phyloP scores from a whole-genome alignment of 2,888 invertebrate species.

The Parnassius mnemosyne region DNA sequence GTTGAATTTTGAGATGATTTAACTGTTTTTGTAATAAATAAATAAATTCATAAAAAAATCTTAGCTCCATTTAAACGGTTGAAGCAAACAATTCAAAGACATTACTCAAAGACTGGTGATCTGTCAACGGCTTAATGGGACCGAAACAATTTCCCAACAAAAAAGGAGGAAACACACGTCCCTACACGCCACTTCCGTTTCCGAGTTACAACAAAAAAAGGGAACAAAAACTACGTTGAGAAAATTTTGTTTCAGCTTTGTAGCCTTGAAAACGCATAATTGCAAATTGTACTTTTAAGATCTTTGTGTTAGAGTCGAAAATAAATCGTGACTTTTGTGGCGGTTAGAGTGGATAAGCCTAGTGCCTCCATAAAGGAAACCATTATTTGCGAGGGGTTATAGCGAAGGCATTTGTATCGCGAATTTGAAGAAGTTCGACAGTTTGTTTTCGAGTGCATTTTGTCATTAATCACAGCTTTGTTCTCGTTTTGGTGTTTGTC shows the following conservation, averaged over 20 bases:
- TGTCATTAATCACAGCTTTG: conserved; percentile 79
- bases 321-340: conserved; percentile 30
- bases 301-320: conserved; percentile 20
- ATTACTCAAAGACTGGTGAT: conserved; percentile 72
- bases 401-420: conserved; percentile 74
- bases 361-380: conserved; percentile 63
- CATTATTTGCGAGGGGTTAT: conserved; percentile 78
- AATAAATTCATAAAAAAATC: neutral
- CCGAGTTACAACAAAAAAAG: conserved; percentile 68
- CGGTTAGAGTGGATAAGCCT: conserved; percentile 40
- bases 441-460: conserved; percentile 81
- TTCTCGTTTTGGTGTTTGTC: conserved; percentile 46
- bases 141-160: conserved; percentile 78
- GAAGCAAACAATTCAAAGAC: conserved; percentile 60
- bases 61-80: conserved; percentile 12
- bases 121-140: conserved; percentile 80
- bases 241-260: conserved; percentile 63
- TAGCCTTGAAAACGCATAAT: conserved; percentile 32
- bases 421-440: conserved; percentile 80
- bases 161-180: conserved; percentile 76
- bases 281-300: conserved; percentile 30
- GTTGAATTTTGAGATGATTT: too few relatives aligned
- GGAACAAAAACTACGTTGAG: conserved; percentile 60
- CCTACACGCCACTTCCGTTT: conserved; percentile 71
- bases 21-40: too few relatives aligned